phyloP scores from a whole-genome alignment of 2,797 vertebrate genomes.

The Tokudaia tokunoshimensis region DNA sequence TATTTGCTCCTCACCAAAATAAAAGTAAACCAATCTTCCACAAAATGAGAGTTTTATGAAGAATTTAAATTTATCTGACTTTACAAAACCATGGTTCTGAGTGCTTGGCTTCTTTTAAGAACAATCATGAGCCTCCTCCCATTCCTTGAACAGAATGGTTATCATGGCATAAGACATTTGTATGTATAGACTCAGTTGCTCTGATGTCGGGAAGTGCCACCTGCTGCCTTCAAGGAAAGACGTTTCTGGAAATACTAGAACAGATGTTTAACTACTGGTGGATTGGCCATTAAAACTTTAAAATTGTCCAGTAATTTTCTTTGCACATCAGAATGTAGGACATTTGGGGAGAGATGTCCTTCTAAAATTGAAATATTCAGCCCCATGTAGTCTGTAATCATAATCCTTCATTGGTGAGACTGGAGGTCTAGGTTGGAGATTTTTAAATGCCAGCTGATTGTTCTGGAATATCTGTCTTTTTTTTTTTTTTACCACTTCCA shows the following conservation, averaged over 20 bases:
- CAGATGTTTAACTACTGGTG: conserved; percentile 55
- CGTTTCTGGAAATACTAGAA: background rate
- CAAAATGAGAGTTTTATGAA: background rate
- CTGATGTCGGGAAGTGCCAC: background rate
- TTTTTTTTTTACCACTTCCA: conserved; percentile 1
- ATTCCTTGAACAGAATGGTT: background rate
- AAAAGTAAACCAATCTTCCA: background rate
- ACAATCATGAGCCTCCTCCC: background rate
- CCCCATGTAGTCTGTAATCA: background rate
- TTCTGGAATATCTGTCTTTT: conserved; percentile 49
- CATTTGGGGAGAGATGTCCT: background rate
- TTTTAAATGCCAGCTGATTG: conserved; percentile 5
- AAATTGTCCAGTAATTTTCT: conserved; percentile 54
- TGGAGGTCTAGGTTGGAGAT: background rate
- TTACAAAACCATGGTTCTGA: background rate
- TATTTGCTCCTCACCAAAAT: background rate
- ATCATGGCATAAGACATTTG: conserved; percentile 15
- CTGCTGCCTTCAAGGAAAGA: conserved; percentile 60
- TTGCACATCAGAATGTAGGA: conserved; percentile 52
- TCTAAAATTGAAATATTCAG: background rate
- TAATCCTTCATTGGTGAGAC: background rate
- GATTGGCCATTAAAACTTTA: conserved; percentile 55
- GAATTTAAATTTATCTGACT: conserved; percentile 3
- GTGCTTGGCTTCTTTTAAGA: background rate
- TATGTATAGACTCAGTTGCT: conserved; percentile 64